Base-by-base conservation (phyloP, 2,113 vertebrate genomes). In the Pomatorhinus ruficollis region DNA sequence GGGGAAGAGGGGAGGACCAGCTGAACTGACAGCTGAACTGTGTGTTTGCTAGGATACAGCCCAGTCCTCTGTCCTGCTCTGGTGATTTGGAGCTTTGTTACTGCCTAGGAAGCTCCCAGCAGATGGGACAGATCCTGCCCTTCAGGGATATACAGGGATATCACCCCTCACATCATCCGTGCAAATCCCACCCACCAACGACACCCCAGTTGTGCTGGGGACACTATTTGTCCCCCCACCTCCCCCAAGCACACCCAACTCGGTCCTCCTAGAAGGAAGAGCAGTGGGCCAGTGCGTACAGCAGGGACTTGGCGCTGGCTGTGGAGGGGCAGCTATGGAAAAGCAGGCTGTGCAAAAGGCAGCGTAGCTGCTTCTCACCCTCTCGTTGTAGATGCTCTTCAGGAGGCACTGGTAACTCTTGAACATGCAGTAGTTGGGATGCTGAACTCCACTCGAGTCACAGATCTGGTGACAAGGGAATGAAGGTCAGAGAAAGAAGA, bases 361-460 rank as follows among this genome's bases (percentile, higher is more conserved):
- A 79, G 37, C 0, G 2, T 10, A 37, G 40, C 60, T 68, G 53
- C 30, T 53, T 63, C 97, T 98, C 87, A 98, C 98, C 98, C 40
- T 96, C 63, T 78, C 30, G 9, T 87, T 94, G 44, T 92, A 76
- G 78, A 82, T 53, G 79, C 13, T 98, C 37, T 39, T 92, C 94
- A 96, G 90, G 54, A 97, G 76, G 49, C 98, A 98, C 82, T 98
- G 98, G 7, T 98, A 89, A 85, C 97, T 98, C 94, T 98, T 98
- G 96, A 98, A 98, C 14, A 83, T 78, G 11, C 98, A 98, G 89
- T 97, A 98, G 86, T n/a, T 97, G 20, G 97, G 98, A 64, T 98
- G 97, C 87, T 97, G 96, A 66, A 98, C 18, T 42, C 95, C 81
- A 0, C 53, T 72, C 0, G 98, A 97, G 90, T 98, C 98, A 18